A percentile compares a stretch with the other conserved stretches of the same genome.
phyloP scores from a whole-genome alignment of 1,140 invertebrate species.

The Cheumatopsyche charites region DNA sequence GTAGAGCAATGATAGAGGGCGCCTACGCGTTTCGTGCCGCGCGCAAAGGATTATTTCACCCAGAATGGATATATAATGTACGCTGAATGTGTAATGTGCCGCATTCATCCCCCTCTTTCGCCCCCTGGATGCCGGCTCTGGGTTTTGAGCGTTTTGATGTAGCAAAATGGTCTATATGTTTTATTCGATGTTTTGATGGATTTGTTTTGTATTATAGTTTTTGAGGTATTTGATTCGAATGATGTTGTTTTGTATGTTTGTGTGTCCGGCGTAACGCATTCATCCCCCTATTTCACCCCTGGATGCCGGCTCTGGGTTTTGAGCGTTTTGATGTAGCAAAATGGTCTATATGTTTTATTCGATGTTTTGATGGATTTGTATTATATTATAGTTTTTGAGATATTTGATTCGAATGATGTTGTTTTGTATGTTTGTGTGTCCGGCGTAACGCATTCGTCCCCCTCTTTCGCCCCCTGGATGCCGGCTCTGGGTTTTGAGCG shows the following conservation, averaged over 20 bases:
- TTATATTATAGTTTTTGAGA: no score
- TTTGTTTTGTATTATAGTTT: no score
- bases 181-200: constrained; percentile 3
- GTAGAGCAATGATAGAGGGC: constrained; percentile 47
- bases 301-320: no score
- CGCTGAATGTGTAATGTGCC: constrained; percentile 48
- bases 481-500: no score
- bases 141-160: background rate
- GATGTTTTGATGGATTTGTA: no score
- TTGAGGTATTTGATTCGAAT: no score
- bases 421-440: no score
- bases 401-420: no score
- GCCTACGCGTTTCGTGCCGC: constrained; percentile 42
- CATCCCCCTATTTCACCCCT: no score
- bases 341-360: background rate
- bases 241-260: no score
- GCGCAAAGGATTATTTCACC: constrained; percentile 50
- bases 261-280: constrained; percentile 44
- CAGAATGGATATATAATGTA: constrained; percentile 50
- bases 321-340: background rate
- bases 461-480: no score
- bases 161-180: background rate
- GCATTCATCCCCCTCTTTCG: background rate
- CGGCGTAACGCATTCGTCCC: constrained; percentile 35
- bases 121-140: no score